A percentile compares a stretch with the other conserved stretches of the same genome.
Evolutionary conservation across 2,888 invertebrate genomes (phyloP).

Genomic region (Digitonthophagus gazella): DNA sequence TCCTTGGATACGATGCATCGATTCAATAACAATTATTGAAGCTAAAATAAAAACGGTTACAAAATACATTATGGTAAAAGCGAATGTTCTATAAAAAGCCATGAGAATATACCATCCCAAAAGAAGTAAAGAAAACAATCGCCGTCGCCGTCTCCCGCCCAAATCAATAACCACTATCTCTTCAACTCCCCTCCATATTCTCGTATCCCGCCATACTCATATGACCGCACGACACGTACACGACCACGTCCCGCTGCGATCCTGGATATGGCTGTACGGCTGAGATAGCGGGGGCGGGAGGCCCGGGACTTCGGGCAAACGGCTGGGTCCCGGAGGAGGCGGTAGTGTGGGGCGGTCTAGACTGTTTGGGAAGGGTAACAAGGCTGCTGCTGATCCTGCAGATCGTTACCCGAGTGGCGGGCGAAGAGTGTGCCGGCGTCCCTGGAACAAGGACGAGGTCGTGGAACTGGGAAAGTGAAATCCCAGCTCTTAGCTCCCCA

Average conservation of each 20-base stretch:
- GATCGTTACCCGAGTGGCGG: slow-evolving; percentile 30
- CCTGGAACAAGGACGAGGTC: slow-evolving; percentile 48
- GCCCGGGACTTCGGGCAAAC: not conserved
- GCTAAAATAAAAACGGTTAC: too few relatives aligned
- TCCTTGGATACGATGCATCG: too few relatives aligned
- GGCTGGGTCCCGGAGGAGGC: not conserved
- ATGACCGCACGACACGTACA: not conserved
- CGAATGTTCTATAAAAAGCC: not conserved
- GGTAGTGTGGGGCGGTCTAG: slow-evolving; percentile 36
- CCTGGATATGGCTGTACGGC: not conserved
- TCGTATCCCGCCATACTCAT: not conserved
- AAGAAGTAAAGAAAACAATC: not conserved
- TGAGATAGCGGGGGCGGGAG: not conserved
- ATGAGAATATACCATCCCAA: not conserved
- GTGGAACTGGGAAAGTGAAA: slow-evolving; percentile 52
- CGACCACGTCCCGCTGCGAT: too few relatives aligned
- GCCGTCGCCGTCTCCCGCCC: not conserved
- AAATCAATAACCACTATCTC: not conserved
- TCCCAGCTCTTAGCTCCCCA: slow-evolving; percentile 30
- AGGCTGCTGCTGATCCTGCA: slow-evolving; percentile 25
- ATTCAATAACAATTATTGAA: too few relatives aligned
- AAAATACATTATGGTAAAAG: too few relatives aligned
- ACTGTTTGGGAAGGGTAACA: slow-evolving; percentile 32
- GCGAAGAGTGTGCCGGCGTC: slow-evolving; percentile 22
- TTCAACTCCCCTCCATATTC: not conserved